phyloP scores from a whole-genome alignment of 2,888 invertebrate genomes.

The Elgonia sp. region DNA sequence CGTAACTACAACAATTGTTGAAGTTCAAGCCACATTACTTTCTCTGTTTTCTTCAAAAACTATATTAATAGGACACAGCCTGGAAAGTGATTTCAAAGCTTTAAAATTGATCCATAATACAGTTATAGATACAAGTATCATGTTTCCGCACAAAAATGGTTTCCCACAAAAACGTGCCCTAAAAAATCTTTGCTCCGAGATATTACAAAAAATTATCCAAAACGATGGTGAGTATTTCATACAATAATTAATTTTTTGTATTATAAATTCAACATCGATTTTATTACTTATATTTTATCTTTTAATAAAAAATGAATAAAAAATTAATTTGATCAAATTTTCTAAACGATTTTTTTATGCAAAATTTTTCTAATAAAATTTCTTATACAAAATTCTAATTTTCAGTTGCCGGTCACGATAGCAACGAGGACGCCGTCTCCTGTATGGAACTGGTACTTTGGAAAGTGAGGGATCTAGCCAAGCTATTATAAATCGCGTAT shows the following conservation, averaged over 20 bases:
- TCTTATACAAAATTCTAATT: not conserved
- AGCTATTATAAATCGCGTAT: too few relatives aligned
- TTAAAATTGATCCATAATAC: slow-evolving; percentile 96
- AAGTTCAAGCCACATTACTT: slow-evolving; percentile 96
- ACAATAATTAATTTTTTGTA: too few relatives aligned
- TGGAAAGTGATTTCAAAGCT: slow-evolving; percentile 98
- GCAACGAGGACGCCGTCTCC: slow-evolving; percentile 97
- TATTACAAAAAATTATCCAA: slow-evolving; percentile 96
- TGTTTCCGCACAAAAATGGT: slow-evolving; percentile 97
- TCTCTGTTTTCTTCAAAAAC: slow-evolving; percentile 96
- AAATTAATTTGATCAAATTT: too few relatives aligned
- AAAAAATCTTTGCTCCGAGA: slow-evolving; percentile 94
- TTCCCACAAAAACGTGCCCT: slow-evolving; percentile 96
- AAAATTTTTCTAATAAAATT: too few relatives aligned
- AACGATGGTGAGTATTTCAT: slow-evolving; percentile 90
- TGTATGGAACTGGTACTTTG: slow-evolving; percentile 97
- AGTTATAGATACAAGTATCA: slow-evolving; percentile 97
- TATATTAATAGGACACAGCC: slow-evolving; percentile 98
- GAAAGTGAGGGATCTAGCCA: slow-evolving; percentile 92
- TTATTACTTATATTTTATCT: too few relatives aligned
- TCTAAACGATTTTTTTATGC: too few relatives aligned
- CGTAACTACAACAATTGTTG: slow-evolving; percentile 93
- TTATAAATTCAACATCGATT: not conserved
- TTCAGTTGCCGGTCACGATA: slow-evolving; percentile 96
- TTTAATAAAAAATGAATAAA: too few relatives aligned